Evolutionary conservation across 2,113 vertebrate genomes (phyloP).

Genomic region (Diphyllodes magnificus): DNA sequence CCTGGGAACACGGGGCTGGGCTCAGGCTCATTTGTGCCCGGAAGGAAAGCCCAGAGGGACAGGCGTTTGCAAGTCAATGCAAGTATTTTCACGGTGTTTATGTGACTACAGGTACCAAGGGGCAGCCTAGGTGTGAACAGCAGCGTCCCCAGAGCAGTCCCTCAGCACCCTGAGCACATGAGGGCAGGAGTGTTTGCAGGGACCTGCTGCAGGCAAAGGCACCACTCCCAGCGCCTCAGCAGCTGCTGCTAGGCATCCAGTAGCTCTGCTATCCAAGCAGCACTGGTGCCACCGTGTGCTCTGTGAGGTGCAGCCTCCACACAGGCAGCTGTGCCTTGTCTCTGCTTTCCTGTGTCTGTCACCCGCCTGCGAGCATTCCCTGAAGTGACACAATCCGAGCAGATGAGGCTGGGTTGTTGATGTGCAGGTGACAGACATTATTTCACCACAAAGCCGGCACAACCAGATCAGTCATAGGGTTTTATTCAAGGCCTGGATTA

Average conservation of each 20-base stretch:
- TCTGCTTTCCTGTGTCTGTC: background rate
- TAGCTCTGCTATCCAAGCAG: background rate
- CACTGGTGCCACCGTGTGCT: background rate
- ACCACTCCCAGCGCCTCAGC: rapidly evolving
- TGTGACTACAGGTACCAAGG: background rate
- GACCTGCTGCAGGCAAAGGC: background rate
- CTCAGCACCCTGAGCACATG: background rate
- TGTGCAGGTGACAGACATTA: background rate
- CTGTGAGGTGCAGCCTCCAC: background rate
- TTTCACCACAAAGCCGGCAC: background rate
- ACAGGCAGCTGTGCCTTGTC: background rate
- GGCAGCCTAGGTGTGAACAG: background rate
- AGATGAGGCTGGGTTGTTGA: background rate
- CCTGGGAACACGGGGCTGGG: background rate
- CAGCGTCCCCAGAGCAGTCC: rapidly evolving
- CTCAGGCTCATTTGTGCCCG: background rate
- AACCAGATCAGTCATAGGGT: background rate
- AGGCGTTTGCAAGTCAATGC: background rate
- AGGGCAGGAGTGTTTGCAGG: background rate
- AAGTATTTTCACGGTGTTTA: rapidly evolving
- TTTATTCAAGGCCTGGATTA: constrained; percentile 20
- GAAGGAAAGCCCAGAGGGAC: background rate
- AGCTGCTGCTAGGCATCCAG: background rate
- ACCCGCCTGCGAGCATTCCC: rapidly evolving
- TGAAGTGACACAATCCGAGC: background rate